These are phyloP conservation scores for Vultur gryphus DNA, from an alignment of 2,797 vertebrate genomes.

Conservation along the genomic window DNA sequence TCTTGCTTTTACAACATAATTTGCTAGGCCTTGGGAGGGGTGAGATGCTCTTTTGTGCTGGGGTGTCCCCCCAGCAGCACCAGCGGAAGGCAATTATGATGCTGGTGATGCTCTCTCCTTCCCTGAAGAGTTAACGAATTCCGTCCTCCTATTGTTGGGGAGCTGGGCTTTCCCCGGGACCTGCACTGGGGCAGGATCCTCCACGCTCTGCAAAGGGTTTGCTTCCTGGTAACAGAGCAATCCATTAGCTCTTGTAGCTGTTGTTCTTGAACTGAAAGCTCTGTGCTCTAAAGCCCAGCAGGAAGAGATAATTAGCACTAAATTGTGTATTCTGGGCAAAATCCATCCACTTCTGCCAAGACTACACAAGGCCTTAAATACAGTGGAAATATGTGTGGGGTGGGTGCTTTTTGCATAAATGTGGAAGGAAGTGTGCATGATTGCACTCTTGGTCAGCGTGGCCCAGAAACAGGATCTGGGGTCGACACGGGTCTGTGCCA, in stretches of 20 bases:
- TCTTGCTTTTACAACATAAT: background rate
- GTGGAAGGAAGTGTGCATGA: constrained; percentile 49
- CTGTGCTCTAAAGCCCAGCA: constrained; percentile 52
- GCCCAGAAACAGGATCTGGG: constrained; percentile 35
- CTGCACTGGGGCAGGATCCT: background rate
- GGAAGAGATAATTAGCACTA: constrained; percentile 59
- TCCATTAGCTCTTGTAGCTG: constrained; percentile 45
- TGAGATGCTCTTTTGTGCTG: background rate
- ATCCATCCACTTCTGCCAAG: constrained; percentile 49
- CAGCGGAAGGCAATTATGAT: background rate
- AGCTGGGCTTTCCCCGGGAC: background rate
- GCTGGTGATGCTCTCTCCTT: background rate
- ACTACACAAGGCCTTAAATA: constrained; percentile 1
- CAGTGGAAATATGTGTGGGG: constrained; percentile 11
- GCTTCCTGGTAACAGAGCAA: constrained; percentile 49
- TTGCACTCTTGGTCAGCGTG: background rate
- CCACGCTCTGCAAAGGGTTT: background rate
- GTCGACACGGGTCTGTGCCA: background rate
- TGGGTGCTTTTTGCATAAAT: constrained; percentile 18
- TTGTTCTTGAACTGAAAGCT: constrained; percentile 44
- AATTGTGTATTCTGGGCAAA: constrained; percentile 61
- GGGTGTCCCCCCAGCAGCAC: background rate
- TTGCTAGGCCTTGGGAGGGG: background rate
- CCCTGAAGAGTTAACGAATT: constrained; percentile 29
- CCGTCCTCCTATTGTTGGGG: constrained; percentile 6